phyloP scores from a whole-genome alignment of 1,140 invertebrate species.

The Parasteatoda tepidariorum region DNA sequence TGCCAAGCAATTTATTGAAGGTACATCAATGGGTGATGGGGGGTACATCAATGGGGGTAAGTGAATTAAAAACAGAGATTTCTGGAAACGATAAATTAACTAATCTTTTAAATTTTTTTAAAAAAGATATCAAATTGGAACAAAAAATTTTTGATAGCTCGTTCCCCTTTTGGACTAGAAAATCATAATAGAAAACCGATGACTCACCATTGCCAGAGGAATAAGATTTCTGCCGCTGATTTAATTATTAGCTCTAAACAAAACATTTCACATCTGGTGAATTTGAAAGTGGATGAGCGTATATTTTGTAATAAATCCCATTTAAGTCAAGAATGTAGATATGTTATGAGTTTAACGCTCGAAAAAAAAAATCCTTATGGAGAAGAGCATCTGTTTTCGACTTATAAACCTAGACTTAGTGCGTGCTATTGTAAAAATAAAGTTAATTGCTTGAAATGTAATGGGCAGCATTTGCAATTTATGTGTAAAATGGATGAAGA shows the following conservation, averaged over 20 bases:
- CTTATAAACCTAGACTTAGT: neutral
- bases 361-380: neutral
- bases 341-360: neutral
- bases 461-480: neutral
- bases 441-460: neutral
- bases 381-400: neutral
- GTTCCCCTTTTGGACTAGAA: neutral
- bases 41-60: neutral
- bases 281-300: neutral
- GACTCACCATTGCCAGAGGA: neutral
- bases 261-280: neutral
- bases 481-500: neutral
- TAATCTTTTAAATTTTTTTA: neutral
- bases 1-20: conserved; percentile 64
- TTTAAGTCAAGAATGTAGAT: neutral
- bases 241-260: neutral
- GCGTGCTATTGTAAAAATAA: neutral
- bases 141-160: neutral
- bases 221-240: neutral
- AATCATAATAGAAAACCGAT: neutral
- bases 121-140: neutral
- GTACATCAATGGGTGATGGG: neutral
- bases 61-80: neutral
- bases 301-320: neutral
- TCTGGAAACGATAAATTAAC: neutral